Conservation (phyloP, 2,113 vertebrate species). For the Dromiciops gliroides region DNA sequence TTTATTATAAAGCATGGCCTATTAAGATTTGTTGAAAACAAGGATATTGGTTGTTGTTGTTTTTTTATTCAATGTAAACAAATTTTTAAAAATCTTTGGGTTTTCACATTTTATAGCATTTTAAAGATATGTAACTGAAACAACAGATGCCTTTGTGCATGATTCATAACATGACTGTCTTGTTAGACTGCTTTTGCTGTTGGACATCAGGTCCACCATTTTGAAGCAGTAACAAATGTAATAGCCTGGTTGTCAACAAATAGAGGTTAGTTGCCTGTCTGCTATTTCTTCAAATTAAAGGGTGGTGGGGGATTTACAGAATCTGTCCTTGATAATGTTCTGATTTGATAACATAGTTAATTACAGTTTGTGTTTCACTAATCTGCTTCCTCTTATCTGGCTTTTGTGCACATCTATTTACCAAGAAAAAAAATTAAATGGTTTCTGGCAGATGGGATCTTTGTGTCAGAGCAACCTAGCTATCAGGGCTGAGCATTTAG, state of each 20-base stretch:
- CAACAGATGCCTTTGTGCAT: neutral
- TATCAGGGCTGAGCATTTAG: neutral
- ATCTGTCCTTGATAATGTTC: neutral
- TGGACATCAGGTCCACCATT: neutral
- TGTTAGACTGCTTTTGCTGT: neutral
- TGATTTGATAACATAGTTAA: neutral
- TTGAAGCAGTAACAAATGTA: neutral
- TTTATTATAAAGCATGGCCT: neutral
- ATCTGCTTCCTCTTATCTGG: neutral
- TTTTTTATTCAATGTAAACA: neutral
- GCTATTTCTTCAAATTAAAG: neutral
- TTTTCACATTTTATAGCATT: neutral
- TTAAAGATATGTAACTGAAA: neutral
- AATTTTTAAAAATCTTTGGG: neutral
- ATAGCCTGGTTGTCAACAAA: neutral
- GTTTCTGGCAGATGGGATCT: neutral
- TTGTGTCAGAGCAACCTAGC: neutral
- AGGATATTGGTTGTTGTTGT: neutral
- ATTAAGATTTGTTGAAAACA: neutral
- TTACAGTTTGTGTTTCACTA: neutral
- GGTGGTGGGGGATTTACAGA: neutral
- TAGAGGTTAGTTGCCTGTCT: neutral
- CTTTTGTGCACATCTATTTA: neutral
- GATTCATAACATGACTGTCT: neutral
- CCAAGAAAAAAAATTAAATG: neutral